phyloP scores from a whole-genome alignment of 2,113 vertebrate genomes.

The Dendropsophus ebraccatus region DNA sequence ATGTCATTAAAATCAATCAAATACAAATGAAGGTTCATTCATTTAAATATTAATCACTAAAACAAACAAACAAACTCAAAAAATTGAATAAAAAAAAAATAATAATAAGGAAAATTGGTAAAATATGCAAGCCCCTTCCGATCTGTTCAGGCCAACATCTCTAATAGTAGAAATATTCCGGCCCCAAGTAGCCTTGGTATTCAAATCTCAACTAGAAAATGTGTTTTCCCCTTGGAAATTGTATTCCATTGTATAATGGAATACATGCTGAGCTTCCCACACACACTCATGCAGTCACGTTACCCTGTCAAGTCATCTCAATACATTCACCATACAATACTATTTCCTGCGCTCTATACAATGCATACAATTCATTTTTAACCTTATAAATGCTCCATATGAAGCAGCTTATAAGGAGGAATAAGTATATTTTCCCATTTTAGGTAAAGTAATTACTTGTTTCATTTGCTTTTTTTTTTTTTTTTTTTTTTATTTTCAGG shows the following conservation, averaged over 20 bases:
- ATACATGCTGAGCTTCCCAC: conserved; percentile 33
- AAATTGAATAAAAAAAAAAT: not conserved
- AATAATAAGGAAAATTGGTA: not conserved
- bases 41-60: too few species aligned
- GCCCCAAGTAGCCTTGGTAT: not conserved
- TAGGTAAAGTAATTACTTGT: too few species aligned
- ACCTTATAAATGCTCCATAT: not conserved
- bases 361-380: not conserved
- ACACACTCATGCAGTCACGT: conserved; percentile 13
- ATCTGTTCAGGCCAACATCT: not conserved
- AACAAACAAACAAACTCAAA: too few species aligned
- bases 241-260: not conserved
- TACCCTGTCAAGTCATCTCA: conserved; percentile 8
- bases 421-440: not conserved
- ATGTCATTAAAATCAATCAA: too few species aligned
- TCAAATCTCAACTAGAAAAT: not conserved
- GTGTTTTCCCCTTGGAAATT: not conserved
- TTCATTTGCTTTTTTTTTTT: too few species aligned
- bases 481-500: too few species aligned
- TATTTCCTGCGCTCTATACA: conserved; percentile 1
- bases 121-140: not conserved
- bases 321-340: not conserved
- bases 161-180: not conserved
- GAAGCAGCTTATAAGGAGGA: not conserved
- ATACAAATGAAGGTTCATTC: too few species aligned